Evolutionary conservation across 1,140 invertebrate genomes (phyloP), one percentile per base, ranked within the genome.

Genomic region (Nautilus pompilius): DNA sequence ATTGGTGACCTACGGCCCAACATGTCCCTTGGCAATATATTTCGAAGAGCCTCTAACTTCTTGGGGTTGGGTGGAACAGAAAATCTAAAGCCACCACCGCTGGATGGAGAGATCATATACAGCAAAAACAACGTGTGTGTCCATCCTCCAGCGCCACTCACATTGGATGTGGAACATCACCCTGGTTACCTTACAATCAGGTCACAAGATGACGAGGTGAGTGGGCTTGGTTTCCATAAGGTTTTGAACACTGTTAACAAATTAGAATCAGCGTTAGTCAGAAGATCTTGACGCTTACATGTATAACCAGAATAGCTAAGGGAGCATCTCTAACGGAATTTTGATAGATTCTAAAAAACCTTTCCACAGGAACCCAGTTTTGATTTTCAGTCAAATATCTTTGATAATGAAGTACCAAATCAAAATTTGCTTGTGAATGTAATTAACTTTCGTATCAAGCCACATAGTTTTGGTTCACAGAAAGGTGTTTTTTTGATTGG

Each of bases 121-220:
- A 80, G 80, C 67, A 89, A 88, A 72, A 98, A 97, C 78, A 97
- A 98, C 83, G 93, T 97, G 10, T 98, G 95, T 82, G 93, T 98
- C 26, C 95, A 98, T 86, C 93, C 94, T 2, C 91, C 92, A 48
- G 89, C 89, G 0, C 85, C 91, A 20, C 86, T 91, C 13, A 85
- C 91, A 20, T 87, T 89, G 32, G 91, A 94, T 66, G 88, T 91
- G 26, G 85, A 93, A 2, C 94, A 96, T 75, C 90, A 94, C 82
- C 93, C 93, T 4, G 94, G 95, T 1, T 97, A 97, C 76, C 83
- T 97, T 68, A 93, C 92, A 5, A 88, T 96, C 5, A 90, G 89
- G 20, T 86, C 92, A 88, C 65, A 93, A 87, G 72, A 83, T 64
- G 83, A 84, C 62, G 80, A 77, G 69, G 82, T 82, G 88, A 88